These are phyloP conservation scores for Cosmia pyralina DNA, from an alignment of 2,888 invertebrate genomes.

Conservation along the genomic window DNA sequence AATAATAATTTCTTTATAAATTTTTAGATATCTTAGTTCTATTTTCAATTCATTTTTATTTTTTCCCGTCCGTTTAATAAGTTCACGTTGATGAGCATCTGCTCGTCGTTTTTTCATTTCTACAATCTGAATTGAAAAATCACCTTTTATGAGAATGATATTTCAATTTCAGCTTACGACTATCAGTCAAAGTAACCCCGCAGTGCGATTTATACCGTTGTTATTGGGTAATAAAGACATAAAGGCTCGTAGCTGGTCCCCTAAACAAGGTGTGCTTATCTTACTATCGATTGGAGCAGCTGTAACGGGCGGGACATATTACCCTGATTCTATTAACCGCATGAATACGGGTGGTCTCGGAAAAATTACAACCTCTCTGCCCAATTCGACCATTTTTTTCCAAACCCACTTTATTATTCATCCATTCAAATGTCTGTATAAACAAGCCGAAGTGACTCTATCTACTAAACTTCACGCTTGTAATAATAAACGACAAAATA, in stretches of 20 bases:
- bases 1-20: too few species aligned
- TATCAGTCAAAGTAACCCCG: slow-evolving; percentile 72
- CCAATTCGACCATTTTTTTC: slow-evolving; percentile 55
- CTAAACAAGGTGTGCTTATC: slow-evolving; percentile 81
- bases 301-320: slow-evolving; percentile 77
- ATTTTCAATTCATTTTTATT: background rate
- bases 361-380: slow-evolving; percentile 69
- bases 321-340: slow-evolving; percentile 79
- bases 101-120: slow-evolving; percentile 24
- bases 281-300: slow-evolving; percentile 79
- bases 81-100: slow-evolving; percentile 34
- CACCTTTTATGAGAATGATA: slow-evolving; percentile 64
- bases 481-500: slow-evolving; percentile 64
- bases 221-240: slow-evolving; percentile 82
- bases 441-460: slow-evolving; percentile 55
- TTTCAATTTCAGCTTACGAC: slow-evolving; percentile 72
- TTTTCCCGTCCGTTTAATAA: background rate
- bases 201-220: slow-evolving; percentile 74
- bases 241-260: slow-evolving; percentile 74
- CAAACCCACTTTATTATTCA: slow-evolving; percentile 46
- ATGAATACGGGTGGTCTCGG: slow-evolving; percentile 69
- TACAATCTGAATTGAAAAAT: slow-evolving; percentile 50
- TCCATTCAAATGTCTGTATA: slow-evolving; percentile 53
- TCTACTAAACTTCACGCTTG: slow-evolving; percentile 57
- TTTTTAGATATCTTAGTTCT: too few species aligned